Evolutionary conservation across 2,113 vertebrate species (phyloP).

Genomic region (Sarotherodon lohbergeri): DNA sequence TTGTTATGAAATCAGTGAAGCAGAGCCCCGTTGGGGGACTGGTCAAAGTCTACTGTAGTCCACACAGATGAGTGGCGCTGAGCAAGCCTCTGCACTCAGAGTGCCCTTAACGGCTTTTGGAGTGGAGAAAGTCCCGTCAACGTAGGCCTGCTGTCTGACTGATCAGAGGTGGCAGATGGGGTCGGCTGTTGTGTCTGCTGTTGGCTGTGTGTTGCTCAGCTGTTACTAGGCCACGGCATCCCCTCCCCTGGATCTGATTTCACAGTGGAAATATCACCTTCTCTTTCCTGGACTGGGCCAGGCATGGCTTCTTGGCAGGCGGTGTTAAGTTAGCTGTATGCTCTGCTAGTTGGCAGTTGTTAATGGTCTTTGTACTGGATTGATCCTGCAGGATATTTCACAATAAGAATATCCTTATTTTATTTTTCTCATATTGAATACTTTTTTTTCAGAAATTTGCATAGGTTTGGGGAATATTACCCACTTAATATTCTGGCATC

Average conservation of each 20-base stretch:
- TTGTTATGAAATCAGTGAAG: neutral
- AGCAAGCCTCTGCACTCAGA: neutral
- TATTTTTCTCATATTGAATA: neutral
- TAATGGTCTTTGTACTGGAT: neutral
- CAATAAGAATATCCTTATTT: neutral
- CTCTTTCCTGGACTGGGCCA: conserved; percentile 40
- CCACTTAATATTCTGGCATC: neutral
- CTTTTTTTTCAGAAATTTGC: neutral
- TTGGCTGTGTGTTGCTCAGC: conserved; percentile 61
- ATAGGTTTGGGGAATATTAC: neutral
- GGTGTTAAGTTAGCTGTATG: neutral
- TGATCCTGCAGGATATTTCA: neutral
- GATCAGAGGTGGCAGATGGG: conserved; percentile 49
- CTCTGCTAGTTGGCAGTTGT: neutral
- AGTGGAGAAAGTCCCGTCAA: neutral
- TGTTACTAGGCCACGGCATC: conserved; percentile 53
- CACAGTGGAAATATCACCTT: conserved; percentile 67
- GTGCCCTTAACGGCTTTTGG: neutral
- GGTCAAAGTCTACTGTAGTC: conserved; percentile 16
- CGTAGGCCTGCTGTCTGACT: neutral
- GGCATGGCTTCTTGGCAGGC: conserved; percentile 14
- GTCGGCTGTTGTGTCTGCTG: conserved; percentile 61
- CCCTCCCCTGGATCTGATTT: conserved; percentile 55
- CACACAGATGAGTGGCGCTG: neutral
- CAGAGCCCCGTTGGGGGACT: neutral